A percentile compares a stretch with the other conserved stretches of the same genome.
phyloP scores from a whole-genome alignment of 1,140 invertebrate genomes.

The Papilio polyxenes region DNA sequence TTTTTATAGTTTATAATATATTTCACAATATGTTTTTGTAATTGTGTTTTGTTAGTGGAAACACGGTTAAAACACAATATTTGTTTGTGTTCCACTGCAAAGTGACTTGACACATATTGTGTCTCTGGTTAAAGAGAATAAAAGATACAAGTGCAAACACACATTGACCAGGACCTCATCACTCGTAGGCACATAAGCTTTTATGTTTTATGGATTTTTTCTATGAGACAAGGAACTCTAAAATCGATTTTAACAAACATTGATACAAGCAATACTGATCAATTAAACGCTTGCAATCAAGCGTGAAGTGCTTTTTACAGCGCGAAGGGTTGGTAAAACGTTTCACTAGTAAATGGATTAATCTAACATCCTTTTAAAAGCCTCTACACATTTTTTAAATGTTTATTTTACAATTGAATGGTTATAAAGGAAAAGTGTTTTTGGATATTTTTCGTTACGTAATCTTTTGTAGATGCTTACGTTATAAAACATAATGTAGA shows the following conservation, averaged over 20 bases:
- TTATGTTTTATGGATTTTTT: not conserved
- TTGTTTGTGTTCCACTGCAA: too few relatives aligned
- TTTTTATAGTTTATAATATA: too few relatives aligned
- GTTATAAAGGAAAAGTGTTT: not conserved
- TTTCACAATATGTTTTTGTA: too few relatives aligned
- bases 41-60: too few relatives aligned
- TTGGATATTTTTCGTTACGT: not conserved
- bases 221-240: not conserved
- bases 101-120: too few relatives aligned
- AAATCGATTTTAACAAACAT: conserved; percentile 24
- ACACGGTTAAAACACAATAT: too few relatives aligned
- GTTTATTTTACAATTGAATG: conserved; percentile 9
- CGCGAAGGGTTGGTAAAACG: conserved; percentile 37
- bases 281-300: conserved; percentile 37
- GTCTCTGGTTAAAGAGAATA: too few relatives aligned
- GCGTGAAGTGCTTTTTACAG: conserved; percentile 41
- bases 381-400: not conserved
- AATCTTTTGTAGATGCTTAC: too few relatives aligned
- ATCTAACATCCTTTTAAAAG: conserved; percentile 18
- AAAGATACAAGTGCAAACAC: not conserved
- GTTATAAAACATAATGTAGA: too few relatives aligned
- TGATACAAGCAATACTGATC: conserved; percentile 29
- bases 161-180: not conserved
- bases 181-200: not conserved
- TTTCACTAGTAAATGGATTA: conserved; percentile 16